Evolutionary conservation across 2,797 vertebrate species (phyloP).

Genomic region (Chrysocyon brachyurus): DNA sequence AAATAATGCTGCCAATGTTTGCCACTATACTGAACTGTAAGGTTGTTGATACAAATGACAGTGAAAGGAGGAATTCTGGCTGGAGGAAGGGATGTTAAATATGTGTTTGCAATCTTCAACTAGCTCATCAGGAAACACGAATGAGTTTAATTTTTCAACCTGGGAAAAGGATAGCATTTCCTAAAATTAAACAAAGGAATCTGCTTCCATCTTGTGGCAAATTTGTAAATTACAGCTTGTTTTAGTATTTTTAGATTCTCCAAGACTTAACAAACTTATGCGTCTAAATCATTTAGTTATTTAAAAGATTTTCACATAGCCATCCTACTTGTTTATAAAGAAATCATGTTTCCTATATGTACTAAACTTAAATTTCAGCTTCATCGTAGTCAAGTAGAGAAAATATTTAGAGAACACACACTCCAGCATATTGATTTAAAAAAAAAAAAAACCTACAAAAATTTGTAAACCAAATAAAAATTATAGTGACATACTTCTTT

Average conservation of each 20-base stretch:
- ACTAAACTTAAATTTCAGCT: background rate
- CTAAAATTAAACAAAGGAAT: slow-evolving; percentile 73
- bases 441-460: background rate
- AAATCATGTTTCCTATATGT: background rate
- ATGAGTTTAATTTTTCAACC: slow-evolving; percentile 33
- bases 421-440: background rate
- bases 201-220: slow-evolving; percentile 82
- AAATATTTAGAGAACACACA: background rate
- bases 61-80: background rate
- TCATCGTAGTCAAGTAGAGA: background rate
- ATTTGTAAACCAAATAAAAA: slow-evolving; percentile 33
- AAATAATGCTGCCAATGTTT: background rate
- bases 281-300: background rate
- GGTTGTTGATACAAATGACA: background rate
- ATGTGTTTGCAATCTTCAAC: background rate
- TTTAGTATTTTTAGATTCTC: background rate
- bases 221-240: slow-evolving; percentile 43
- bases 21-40: background rate
- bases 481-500: background rate
- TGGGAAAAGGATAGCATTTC: background rate
- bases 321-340: background rate
- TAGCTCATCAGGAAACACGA: slow-evolving; percentile 8
- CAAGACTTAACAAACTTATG: background rate
- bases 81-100: slow-evolving; percentile 18
- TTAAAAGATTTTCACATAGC: background rate